phyloP scores from a whole-genome alignment of 92 coral and sea anemone genomes.

The Siderastrea radians region DNA sequence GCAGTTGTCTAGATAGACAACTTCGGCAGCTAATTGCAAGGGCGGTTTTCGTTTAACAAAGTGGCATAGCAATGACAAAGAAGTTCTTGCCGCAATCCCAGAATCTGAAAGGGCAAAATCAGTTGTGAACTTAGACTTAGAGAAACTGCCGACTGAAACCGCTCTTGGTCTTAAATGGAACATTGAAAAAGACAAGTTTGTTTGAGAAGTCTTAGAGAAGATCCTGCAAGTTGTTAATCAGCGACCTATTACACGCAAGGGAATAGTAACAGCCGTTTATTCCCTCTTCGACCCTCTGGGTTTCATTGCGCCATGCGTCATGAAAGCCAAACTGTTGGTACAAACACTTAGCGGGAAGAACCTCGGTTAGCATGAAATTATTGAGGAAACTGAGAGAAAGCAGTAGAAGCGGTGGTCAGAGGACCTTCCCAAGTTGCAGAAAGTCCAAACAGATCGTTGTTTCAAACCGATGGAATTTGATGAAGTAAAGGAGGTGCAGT shows the following conservation, averaged over 20 bases:
- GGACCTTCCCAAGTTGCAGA: slow-evolving; percentile 26
- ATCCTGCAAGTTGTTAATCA: neutral
- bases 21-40: slow-evolving; percentile 44
- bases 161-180: slow-evolving; percentile 22
- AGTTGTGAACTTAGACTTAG: slow-evolving; percentile 53
- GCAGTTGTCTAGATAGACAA: slow-evolving; percentile 42
- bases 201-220: slow-evolving; percentile 11
- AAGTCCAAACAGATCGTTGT: slow-evolving; percentile 27
- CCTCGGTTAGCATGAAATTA: neutral
- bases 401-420: slow-evolving; percentile 48
- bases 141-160: neutral
- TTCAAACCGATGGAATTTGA: slow-evolving; percentile 30
- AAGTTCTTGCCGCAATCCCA: slow-evolving; percentile 57
- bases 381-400: neutral
- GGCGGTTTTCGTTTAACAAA: slow-evolving; percentile 56
- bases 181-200: slow-evolving; percentile 19
- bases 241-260: neutral
- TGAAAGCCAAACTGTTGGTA: slow-evolving; percentile 59
- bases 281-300: slow-evolving; percentile 39
- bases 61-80: too few relatives aligned
- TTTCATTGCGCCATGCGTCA: slow-evolving; percentile 25
- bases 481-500: too few relatives aligned
- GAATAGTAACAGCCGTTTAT: slow-evolving; percentile 11
- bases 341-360: slow-evolving; percentile 25
- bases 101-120: slow-evolving; percentile 69